These are phyloP conservation scores for Gadus macrocephalus DNA, from an alignment of 2,113 vertebrate genomes.

Conservation along the genomic window DNA sequence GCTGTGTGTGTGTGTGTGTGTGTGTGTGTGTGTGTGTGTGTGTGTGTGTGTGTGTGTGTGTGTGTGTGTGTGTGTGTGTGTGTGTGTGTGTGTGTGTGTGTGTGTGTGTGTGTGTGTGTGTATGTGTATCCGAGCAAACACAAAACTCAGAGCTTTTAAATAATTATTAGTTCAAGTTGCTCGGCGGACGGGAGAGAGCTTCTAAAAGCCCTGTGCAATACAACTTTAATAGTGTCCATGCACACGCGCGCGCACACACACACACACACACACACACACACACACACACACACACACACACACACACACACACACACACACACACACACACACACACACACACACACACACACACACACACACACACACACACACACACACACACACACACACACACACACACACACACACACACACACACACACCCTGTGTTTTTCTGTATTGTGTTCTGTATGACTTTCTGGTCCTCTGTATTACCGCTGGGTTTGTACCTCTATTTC, in stretches of 20 bases:
- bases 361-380: slow-evolving; percentile 36
- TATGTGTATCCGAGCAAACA: slow-evolving; percentile 49
- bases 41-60: not conserved
- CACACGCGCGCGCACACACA: slow-evolving; percentile 42
- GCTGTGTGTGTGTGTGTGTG: not conserved
- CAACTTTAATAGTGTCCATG: slow-evolving; percentile 63
- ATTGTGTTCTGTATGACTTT: slow-evolving; percentile 45
- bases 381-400: slow-evolving; percentile 46
- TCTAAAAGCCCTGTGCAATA: slow-evolving; percentile 63
- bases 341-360: slow-evolving; percentile 45
- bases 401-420: not conserved
- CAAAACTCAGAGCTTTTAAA: slow-evolving; percentile 60
- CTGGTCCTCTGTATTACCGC: slow-evolving; percentile 46
- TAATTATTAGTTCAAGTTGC: slow-evolving; percentile 64
- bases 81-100: slow-evolving; percentile 2
- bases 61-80: not conserved
- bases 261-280: slow-evolving; percentile 32
- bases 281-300: slow-evolving; percentile 43
- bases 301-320: slow-evolving; percentile 44
- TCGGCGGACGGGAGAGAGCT: slow-evolving; percentile 51
- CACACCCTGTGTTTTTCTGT: slow-evolving; percentile 33
- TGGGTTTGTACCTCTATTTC: slow-evolving; percentile 31
- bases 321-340: slow-evolving; percentile 47
- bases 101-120: slow-evolving; percentile 40
- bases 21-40: slow-evolving; percentile 1